A percentile compares a stretch with the other conserved stretches of the same genome.
phyloP scores from a whole-genome alignment of 2,888 invertebrate genomes.

The Epinotia brunnichana region DNA sequence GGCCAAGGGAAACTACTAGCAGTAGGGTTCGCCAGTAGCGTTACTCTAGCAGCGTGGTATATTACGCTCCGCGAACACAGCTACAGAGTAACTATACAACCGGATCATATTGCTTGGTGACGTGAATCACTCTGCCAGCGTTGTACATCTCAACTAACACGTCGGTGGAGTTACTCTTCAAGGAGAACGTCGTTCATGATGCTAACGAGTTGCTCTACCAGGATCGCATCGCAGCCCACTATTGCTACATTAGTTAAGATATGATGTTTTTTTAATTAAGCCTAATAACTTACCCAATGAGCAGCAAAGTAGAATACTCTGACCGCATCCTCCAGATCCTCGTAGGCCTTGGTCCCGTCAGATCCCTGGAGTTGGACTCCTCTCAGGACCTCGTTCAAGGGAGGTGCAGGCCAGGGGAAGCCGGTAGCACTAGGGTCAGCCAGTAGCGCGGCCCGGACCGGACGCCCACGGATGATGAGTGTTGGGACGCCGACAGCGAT shows the following conservation, averaged over 20 bases:
- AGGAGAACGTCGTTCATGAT: no score
- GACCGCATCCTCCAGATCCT: slow-evolving; percentile 84
- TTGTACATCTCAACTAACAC: neutral
- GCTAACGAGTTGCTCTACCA: neutral
- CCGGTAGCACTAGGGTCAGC: slow-evolving; percentile 86
- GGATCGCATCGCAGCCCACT: no score
- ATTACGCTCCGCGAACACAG: no score
- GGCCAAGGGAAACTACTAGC: slow-evolving; percentile 91
- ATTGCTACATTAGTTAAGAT: no score
- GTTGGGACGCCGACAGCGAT: slow-evolving; percentile 91
- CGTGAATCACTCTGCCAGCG: neutral
- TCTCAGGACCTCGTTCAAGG: slow-evolving; percentile 83
- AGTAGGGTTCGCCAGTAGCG: slow-evolving; percentile 87
- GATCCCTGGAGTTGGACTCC: slow-evolving; percentile 77
- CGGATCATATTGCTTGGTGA: neutral
- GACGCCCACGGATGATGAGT: slow-evolving; percentile 88
- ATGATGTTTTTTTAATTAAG: neutral
- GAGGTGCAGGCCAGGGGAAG: slow-evolving; percentile 92
- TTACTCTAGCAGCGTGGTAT: neutral
- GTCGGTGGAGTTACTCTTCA: neutral
- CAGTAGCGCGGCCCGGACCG: slow-evolving; percentile 86
- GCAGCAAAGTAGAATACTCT: slow-evolving; percentile 94
- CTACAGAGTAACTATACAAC: slow-evolving; percentile 15
- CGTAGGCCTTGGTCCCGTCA: slow-evolving; percentile 74
- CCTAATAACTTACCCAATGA: slow-evolving; percentile 89